These are phyloP conservation scores for Saccostrea echinata DNA, from an alignment of 1,140 invertebrate species.

Conservation along the genomic window DNA sequence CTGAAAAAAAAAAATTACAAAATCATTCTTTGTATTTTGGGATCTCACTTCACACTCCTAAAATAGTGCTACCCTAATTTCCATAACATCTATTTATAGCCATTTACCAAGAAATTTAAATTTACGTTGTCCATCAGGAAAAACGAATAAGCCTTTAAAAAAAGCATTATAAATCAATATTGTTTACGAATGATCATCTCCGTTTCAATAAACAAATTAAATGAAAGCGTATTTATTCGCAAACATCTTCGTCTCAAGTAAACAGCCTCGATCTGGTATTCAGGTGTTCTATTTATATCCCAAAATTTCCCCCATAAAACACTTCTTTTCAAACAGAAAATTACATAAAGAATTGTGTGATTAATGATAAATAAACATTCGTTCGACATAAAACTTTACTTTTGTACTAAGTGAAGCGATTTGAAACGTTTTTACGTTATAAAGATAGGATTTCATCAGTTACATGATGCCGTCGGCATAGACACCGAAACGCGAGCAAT, in stretches of 20 bases:
- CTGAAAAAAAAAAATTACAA: background rate
- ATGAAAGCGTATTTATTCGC: background rate
- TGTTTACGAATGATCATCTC: background rate
- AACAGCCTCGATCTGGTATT: constrained; percentile 11
- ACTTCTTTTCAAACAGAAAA: background rate
- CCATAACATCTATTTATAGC: constrained; percentile 15
- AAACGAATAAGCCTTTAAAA: background rate
- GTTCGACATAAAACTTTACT: too few relatives aligned
- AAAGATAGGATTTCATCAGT: background rate
- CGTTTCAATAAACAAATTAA: background rate
- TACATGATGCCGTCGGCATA: constrained; percentile 35
- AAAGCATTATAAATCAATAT: background rate
- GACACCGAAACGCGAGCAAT: constrained; percentile 32
- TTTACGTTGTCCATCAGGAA: background rate
- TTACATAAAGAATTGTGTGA: background rate
- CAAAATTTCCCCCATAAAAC: constrained; percentile 22
- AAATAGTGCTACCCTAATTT: constrained; percentile 5
- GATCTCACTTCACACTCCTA: background rate
- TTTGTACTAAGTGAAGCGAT: background rate
- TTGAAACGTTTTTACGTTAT: background rate
- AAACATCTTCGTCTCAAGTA: constrained; percentile 24
- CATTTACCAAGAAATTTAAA: constrained; percentile 18
- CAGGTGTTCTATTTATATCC: constrained; percentile 21
- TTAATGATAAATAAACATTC: background rate
- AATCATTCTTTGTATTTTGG: background rate